phyloP scores from a whole-genome alignment of 2,888 invertebrate genomes.

The Sarcophaga subvicina region DNA sequence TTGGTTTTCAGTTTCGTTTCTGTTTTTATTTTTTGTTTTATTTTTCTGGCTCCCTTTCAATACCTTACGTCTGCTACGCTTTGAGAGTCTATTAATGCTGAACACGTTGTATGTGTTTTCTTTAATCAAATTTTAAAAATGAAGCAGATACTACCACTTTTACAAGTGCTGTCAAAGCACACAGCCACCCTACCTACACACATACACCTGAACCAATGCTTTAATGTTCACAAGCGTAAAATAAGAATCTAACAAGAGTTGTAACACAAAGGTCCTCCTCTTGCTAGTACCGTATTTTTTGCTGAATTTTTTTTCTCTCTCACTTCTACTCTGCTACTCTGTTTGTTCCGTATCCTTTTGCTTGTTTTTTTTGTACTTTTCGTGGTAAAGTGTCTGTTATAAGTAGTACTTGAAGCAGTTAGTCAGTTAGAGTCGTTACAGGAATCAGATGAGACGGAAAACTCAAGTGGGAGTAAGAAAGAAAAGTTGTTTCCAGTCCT shows the following conservation, averaged over 20 bases:
- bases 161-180: constrained; percentile 13
- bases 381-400: constrained; percentile 57
- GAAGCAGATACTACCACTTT: constrained; percentile 47
- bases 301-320: constrained; percentile 1
- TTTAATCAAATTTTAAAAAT: constrained; percentile 66
- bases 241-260: constrained; percentile 32
- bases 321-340: background rate
- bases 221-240: constrained; percentile 38
- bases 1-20: background rate
- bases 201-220: constrained; percentile 11
- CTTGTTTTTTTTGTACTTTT: constrained; percentile 10
- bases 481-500: constrained; percentile 8
- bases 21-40: background rate
- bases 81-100: constrained; percentile 31
- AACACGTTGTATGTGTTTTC: constrained; percentile 44
- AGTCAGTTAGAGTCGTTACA: constrained; percentile 51
- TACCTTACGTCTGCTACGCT: background rate
- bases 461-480: constrained; percentile 1
- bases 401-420: constrained; percentile 61
- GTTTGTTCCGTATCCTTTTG: background rate
- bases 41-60: background rate
- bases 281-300: background rate
- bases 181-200: background rate
- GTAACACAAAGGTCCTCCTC: constrained; percentile 26
- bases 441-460: constrained; percentile 53